Conservation (phyloP, 1,140 invertebrate genomes). For the Triops cancriformis region DNA sequence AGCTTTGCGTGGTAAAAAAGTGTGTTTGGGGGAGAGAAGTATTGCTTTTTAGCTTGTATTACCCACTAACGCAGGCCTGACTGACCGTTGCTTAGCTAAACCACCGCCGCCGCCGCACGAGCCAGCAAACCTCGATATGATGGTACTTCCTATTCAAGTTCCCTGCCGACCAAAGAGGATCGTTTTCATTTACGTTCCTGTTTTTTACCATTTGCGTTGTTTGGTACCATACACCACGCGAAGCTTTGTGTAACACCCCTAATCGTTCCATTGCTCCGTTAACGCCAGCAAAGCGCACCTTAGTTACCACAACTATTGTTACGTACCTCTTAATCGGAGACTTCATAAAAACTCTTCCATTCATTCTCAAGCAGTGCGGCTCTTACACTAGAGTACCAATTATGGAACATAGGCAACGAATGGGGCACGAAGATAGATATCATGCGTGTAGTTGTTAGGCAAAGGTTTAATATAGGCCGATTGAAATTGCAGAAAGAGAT, state of each 20-base stretch:
- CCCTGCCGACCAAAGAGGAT: neutral
- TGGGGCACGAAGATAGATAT: too few species aligned
- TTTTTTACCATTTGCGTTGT: neutral
- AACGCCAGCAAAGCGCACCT: constrained; percentile 6
- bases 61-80: neutral
- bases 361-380: neutral
- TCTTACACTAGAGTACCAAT: too few species aligned
- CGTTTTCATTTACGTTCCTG: neutral
- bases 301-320: neutral
- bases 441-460: too few species aligned
- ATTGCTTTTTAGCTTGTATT: neutral
- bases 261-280: constrained; percentile 9
- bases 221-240: neutral
- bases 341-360: neutral
- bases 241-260: neutral
- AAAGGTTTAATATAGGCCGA: too few species aligned
- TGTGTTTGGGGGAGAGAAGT: neutral
- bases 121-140: neutral
- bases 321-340: neutral
- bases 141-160: neutral
- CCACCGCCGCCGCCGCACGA: neutral
- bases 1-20: constrained; percentile 4
- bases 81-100: neutral
- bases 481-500: too few species aligned
- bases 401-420: too few species aligned